Conservation (phyloP, 2,113 vertebrate species). For the Phalacrocorax carbo region DNA sequence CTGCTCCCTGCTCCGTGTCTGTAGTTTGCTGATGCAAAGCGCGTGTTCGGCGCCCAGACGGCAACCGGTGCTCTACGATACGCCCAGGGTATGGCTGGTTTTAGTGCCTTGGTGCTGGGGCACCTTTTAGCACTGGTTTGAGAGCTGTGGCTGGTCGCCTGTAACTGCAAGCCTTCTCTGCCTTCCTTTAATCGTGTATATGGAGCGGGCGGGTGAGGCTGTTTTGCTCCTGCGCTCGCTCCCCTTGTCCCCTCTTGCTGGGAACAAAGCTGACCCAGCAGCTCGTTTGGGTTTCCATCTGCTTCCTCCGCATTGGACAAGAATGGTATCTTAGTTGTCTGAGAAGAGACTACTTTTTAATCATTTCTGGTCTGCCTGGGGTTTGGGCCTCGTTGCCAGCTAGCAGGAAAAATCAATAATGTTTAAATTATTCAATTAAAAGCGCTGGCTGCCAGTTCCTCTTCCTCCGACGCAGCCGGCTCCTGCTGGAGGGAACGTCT, state of each 20-base stretch:
- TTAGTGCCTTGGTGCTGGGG: neutral
- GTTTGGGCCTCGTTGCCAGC: constrained; percentile 14
- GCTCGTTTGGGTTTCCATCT: neutral
- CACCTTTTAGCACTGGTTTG: fast-evolving
- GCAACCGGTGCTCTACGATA: fast-evolving
- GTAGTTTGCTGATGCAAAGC: fast-evolving
- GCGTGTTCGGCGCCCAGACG: neutral
- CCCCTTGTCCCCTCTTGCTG: neutral
- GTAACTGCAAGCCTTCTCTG: neutral
- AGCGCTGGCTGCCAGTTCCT: neutral
- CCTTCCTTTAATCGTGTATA: fast-evolving
- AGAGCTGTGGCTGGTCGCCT: neutral
- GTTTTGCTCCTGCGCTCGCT: neutral
- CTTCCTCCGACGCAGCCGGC: neutral
- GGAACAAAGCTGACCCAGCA: constrained; percentile 23
- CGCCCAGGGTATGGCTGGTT: neutral
- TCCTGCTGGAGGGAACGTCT: neutral
- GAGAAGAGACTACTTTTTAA: constrained; percentile 25
- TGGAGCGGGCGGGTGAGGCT: neutral
- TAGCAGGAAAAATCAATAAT: constrained; percentile 44
- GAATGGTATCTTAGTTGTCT: neutral
- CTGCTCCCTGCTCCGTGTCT: fast-evolving
- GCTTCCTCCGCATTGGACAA: neutral
- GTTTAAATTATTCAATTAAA: constrained; percentile 53
- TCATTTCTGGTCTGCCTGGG: constrained; percentile 28